Evolutionary conservation across 2,797 vertebrate species (phyloP).

Genomic region (Leptodactylus fallax): DNA sequence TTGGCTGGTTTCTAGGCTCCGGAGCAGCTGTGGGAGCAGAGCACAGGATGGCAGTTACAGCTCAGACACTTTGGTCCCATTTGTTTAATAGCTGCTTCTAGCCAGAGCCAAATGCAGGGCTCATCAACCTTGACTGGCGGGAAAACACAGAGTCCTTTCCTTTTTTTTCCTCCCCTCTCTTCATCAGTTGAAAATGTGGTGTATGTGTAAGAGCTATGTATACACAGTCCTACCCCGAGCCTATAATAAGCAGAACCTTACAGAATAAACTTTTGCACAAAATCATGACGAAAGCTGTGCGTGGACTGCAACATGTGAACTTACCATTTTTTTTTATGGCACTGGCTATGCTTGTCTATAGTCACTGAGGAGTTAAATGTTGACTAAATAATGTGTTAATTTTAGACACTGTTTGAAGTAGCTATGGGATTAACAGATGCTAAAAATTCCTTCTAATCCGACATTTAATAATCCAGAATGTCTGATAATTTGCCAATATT

Average conservation of each 20-base stretch:
- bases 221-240: not conserved
- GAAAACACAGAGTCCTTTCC: conserved; percentile 49
- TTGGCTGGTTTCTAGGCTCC: conserved; percentile 72
- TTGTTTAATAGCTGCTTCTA: conserved; percentile 67
- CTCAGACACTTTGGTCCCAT: conserved; percentile 67
- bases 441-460: not conserved
- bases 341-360: too few species aligned
- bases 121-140: conserved; percentile 64
- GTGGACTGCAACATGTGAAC: too few species aligned
- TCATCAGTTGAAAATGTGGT: not conserved
- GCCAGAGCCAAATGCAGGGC: conserved; percentile 63
- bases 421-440: too few species aligned
- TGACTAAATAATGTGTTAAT: too few species aligned
- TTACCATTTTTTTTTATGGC: too few species aligned
- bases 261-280: not conserved
- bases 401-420: too few species aligned
- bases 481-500: not conserved
- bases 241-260: too few species aligned
- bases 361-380: too few species aligned
- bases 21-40: conserved; percentile 69
- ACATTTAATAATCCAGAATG: not conserved
- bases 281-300: too few species aligned
- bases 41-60: conserved; percentile 63
- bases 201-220: not conserved
- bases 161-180: too few species aligned